phyloP scores from a whole-genome alignment of 2,888 invertebrate genomes.

The Bombylius discolor region DNA sequence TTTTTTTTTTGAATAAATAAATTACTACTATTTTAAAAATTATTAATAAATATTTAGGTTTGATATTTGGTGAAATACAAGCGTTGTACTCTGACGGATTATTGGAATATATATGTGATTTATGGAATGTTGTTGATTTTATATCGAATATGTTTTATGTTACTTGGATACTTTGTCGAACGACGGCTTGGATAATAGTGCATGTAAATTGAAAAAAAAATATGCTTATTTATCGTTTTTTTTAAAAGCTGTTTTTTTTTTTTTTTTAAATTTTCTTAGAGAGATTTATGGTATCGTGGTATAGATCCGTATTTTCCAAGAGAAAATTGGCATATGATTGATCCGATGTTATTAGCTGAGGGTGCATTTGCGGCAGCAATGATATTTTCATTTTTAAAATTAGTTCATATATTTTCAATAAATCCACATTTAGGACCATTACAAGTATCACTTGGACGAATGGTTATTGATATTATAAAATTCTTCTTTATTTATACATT shows the following conservation, averaged over 20 bases:
- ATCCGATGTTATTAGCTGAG: constrained; percentile 88
- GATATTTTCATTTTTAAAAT: constrained; percentile 89
- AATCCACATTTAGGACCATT: constrained; percentile 88
- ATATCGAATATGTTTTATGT: constrained; percentile 93
- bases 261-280: constrained; percentile 32
- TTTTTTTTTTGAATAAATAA: too few species aligned
- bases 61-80: constrained; percentile 88
- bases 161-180: constrained; percentile 77
- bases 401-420: constrained; percentile 93
- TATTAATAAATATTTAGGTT: constrained; percentile 44
- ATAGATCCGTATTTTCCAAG: constrained; percentile 74
- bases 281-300: constrained; percentile 51
- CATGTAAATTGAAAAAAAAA: constrained; percentile 46
- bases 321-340: constrained; percentile 87
- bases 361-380: constrained; percentile 92
- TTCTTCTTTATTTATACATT: constrained; percentile 91
- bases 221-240: not conserved
- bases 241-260: not conserved
- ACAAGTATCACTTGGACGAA: constrained; percentile 86
- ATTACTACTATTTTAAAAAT: not conserved
- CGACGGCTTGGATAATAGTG: constrained; percentile 77
- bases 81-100: constrained; percentile 84
- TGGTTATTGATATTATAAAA: constrained; percentile 90
- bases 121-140: constrained; percentile 98
- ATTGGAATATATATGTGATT: constrained; percentile 80